Percentiles rank a stretch among this genome's conserved stretches.
These are phyloP conservation scores for Lydus trimaculatus DNA, from an alignment of 2,888 invertebrate genomes.

Conservation along the genomic window DNA sequence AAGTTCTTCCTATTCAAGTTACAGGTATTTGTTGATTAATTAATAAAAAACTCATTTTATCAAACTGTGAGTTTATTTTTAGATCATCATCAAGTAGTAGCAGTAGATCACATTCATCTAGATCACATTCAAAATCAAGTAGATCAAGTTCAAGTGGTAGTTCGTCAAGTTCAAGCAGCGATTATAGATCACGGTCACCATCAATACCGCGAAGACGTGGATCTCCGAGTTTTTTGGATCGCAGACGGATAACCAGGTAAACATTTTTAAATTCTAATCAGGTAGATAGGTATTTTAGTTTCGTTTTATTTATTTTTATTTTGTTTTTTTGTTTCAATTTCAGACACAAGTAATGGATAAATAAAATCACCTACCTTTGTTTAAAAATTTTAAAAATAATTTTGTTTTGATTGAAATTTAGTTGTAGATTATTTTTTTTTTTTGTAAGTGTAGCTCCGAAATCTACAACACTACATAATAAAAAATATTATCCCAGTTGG, in stretches of 20 bases:
- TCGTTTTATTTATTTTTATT: conserved; percentile 43
- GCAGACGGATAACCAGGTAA: conserved; percentile 95
- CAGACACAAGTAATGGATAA: conserved; percentile 56
- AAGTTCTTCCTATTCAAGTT: conserved; percentile 64
- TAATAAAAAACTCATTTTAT: neutral
- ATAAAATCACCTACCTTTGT: conserved; percentile 27
- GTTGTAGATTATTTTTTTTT: conserved; percentile 60
- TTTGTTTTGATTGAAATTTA: conserved; percentile 35
- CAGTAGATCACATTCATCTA: conserved; percentile 53
- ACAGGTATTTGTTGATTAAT: conserved; percentile 47
- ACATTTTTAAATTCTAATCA: neutral
- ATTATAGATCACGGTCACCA: conserved; percentile 75
- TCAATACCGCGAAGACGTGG: conserved; percentile 92
- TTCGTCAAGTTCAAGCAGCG: conserved; percentile 66
- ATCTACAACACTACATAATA: conserved; percentile 46
- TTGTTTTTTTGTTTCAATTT: conserved; percentile 60
- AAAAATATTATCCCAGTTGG: conserved; percentile 23
- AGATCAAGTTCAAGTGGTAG: conserved; percentile 63
- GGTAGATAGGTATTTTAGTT: neutral
- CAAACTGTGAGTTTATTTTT: conserved; percentile 16
- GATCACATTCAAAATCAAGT: conserved; percentile 57
- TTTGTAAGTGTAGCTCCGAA: neutral
- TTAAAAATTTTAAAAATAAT: conserved; percentile 11
- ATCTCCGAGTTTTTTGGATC: conserved; percentile 92
- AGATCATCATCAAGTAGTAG: conserved; percentile 51